Conservation (phyloP, 2,888 invertebrate genomes). For the Diarsia dahlii region DNA sequence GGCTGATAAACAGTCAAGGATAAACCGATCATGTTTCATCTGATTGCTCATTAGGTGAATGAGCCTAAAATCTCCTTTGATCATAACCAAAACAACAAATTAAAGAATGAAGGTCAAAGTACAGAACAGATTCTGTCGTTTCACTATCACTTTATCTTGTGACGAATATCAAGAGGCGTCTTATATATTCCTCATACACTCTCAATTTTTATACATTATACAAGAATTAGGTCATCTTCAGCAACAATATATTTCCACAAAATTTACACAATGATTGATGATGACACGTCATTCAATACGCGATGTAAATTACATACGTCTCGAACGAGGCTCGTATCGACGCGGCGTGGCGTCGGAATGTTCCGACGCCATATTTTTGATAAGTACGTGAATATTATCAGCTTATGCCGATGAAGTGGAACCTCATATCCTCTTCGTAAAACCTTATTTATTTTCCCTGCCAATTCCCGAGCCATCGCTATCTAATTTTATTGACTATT, state of each 20-base stretch:
- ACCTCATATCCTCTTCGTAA: constrained; percentile 75
- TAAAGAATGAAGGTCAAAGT: not conserved
- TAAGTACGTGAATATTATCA: constrained; percentile 73
- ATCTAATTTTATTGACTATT: constrained; percentile 89
- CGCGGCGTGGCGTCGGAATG: constrained; percentile 32
- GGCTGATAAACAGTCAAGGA: not conserved
- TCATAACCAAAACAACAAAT: not conserved
- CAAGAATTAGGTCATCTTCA: constrained; percentile 35
- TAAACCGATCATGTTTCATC: constrained; percentile 2
- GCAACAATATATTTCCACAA: constrained; percentile 39
- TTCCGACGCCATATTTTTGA: constrained; percentile 56
- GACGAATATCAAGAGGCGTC: not conserved
- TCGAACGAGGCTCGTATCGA: constrained; percentile 35
- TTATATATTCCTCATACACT: not conserved
- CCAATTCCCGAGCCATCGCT: constrained; percentile 80
- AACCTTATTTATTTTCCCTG: constrained; percentile 81
- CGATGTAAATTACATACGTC: constrained; percentile 57
- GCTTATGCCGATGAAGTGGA: constrained; percentile 74
- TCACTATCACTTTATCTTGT: not conserved
- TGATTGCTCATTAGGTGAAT: not conserved
- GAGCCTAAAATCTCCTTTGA: not conserved
- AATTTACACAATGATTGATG: constrained; percentile 59
- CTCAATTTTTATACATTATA: not conserved
- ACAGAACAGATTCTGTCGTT: not conserved
- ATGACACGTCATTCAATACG: constrained; percentile 58